phyloP scores from a whole-genome alignment of 2,113 vertebrate species.

The Hemibagrus wyckioides region DNA sequence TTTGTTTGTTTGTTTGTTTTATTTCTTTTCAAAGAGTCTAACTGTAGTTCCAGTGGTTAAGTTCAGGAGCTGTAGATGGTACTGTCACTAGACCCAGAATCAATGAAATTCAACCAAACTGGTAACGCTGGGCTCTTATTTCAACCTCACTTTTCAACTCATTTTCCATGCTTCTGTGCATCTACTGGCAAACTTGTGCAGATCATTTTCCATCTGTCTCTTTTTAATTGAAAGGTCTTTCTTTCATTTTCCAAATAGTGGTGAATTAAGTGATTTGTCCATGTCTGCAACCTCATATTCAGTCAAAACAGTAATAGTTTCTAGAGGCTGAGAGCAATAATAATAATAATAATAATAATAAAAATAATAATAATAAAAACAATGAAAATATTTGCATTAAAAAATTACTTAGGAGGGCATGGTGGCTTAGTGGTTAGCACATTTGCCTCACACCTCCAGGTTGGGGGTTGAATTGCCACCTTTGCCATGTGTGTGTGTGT shows the following conservation, averaged over 20 bases:
- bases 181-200: background rate
- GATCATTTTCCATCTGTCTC: conserved; percentile 9
- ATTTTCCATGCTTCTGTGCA: background rate
- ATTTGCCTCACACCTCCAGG: too few relatives aligned
- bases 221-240: background rate
- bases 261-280: background rate
- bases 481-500: too few relatives aligned
- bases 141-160: background rate
- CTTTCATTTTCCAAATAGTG: background rate
- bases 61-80: background rate
- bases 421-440: too few relatives aligned
- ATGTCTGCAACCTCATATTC: background rate
- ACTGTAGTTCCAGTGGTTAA: background rate
- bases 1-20: too few relatives aligned
- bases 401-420: too few relatives aligned
- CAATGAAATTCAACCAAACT: background rate
- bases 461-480: too few relatives aligned
- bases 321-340: background rate
- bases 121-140: background rate
- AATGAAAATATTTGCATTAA: background rate
- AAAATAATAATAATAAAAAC: background rate
- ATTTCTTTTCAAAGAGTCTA: too few relatives aligned
- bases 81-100: background rate
- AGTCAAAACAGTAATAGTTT: background rate
- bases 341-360: background rate